phyloP scores from a whole-genome alignment of 2,888 invertebrate genomes.

The Acrobasis suavella region DNA sequence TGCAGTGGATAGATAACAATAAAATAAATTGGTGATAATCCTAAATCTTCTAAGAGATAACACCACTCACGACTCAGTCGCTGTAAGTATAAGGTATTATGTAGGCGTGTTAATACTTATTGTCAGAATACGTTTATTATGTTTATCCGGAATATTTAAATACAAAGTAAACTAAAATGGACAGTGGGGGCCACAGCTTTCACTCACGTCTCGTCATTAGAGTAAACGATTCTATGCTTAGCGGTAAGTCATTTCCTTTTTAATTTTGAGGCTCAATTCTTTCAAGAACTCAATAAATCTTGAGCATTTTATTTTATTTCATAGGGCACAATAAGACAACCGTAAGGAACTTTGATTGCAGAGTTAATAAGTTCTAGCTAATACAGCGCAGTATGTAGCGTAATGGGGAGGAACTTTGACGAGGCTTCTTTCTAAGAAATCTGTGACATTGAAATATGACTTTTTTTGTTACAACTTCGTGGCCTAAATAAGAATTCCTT shows the following conservation, averaged over 20 bases:
- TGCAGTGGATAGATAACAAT: constrained; percentile 40
- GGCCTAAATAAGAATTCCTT: constrained; percentile 16
- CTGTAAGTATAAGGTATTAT: constrained; percentile 28
- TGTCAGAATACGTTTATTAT: constrained; percentile 41
- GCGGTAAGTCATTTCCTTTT: constrained; percentile 48
- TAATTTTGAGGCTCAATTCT: constrained; percentile 36
- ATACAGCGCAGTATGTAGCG: background rate
- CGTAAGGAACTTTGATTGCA: constrained; percentile 19
- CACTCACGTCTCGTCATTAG: constrained; percentile 70
- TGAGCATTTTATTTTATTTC: background rate
- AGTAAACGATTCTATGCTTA: constrained; percentile 55
- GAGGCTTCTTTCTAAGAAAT: constrained; percentile 7
- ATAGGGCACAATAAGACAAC: constrained; percentile 13
- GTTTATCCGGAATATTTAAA: constrained; percentile 56
- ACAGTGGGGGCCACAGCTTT: constrained; percentile 58
- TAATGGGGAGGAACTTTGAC: constrained; percentile 11
- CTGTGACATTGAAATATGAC: constrained; percentile 8
- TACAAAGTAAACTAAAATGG: constrained; percentile 53
- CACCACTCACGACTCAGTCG: constrained; percentile 33
- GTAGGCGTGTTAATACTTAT: constrained; percentile 44
- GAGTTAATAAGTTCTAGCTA: constrained; percentile 11
- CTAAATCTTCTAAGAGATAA: constrained; percentile 41
- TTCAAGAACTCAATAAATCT: constrained; percentile 13
- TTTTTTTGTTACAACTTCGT: constrained; percentile 4
- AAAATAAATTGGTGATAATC: constrained; percentile 48